Evolutionary conservation across 2,113 vertebrate genomes (phyloP), one percentile per base, ranked within the genome.

Genomic region (Otis tarda): DNA sequence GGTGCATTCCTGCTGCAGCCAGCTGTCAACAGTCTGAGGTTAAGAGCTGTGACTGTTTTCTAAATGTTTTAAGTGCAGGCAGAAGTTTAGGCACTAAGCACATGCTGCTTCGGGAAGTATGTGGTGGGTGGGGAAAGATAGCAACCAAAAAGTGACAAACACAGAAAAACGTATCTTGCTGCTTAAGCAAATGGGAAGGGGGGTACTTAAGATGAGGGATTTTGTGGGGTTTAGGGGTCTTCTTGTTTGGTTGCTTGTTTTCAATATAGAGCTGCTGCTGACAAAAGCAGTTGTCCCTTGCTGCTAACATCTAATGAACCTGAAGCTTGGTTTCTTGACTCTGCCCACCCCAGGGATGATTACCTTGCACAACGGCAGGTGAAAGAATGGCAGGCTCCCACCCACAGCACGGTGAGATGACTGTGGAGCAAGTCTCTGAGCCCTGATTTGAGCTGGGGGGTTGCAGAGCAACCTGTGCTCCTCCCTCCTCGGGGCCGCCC

Each of bases 1-100:
- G 35, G 41, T 4, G 14, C 0, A 1, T 18, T 28, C 67, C 59
- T 0, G 0, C 33, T 52, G 56, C 43, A 74, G 67, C 55, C 63
- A 65, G 69, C 41, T 71, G 60, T 14, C 3, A 0, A 49, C 30
- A 39, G 60, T 3, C 55, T 37, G 33, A 87, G 9, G 13, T 16
- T 27, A 73, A 74, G 24, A 41, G 60, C n/a, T 60, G 9, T 28
- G 19, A 93, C 77, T 35, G 30, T 30, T 75, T 85, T 67, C 64
- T 83, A 53, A 76, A 60, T 53, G 33, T 50, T 93, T 75, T 11
- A 76, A 69, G 37, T 1, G 1, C 5, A 43, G 20, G 18, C 7
- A 95, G 68, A 65, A 82, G 24, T 59, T 84, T n/a, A 65, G 55
- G 57, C 64, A 84, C 21, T 4, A 43, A 49, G 20, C 43, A 49